Base-by-base conservation (phyloP, 2,888 invertebrate species). In the Andrena bucephala region DNA sequence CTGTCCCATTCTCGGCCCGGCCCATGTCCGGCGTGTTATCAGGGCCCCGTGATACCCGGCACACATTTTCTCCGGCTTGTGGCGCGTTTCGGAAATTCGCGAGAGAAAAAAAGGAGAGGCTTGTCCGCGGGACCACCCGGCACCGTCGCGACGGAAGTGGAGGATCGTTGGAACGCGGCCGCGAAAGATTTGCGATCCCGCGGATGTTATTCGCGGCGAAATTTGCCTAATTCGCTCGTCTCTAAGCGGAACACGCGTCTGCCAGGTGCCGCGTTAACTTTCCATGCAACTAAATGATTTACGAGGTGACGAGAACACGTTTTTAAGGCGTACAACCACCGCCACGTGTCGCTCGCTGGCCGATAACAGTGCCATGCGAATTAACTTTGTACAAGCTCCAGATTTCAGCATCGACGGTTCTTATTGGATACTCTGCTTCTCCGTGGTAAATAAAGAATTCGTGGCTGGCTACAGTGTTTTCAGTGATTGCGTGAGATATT, bases 211-310 rank as follows among this genome's bases (percentile, higher is more conserved):
- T 20, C 59, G 48, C 63, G 52, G 8, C 13, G 59, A 69, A 31
- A 84, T 85, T 84, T 84, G 59, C 84, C 72, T 84, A 81, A 85
- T 85, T 76, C 67, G 59, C 68, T 81, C 78, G 76, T 85, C 63
- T 76, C 77, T 72, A 77, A 68, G 75, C 84, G 42, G 54, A 4
- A 59, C 72, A 48, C 42, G 74, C 52, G 8, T 62, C 52, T 48
- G 63, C 50, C 68, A 36, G 54, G 60, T 57, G 36, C 31, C 33
- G 48, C 63, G 63, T 79, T 36, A 20, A 59, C 57, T 57, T 29
- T 13, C 20, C 54, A 3, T 33, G n/a, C 54, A 54, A 50, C 29
- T 16, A 66, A 65, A 73, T 77, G 74, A 73, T 73, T 77, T 77
- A 60, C 59, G 65, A 65, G 57, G 57, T 57, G 54, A 48, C 27